Base-by-base conservation (phyloP, 2,797 vertebrate species). In the Malurus leucopterus region DNA sequence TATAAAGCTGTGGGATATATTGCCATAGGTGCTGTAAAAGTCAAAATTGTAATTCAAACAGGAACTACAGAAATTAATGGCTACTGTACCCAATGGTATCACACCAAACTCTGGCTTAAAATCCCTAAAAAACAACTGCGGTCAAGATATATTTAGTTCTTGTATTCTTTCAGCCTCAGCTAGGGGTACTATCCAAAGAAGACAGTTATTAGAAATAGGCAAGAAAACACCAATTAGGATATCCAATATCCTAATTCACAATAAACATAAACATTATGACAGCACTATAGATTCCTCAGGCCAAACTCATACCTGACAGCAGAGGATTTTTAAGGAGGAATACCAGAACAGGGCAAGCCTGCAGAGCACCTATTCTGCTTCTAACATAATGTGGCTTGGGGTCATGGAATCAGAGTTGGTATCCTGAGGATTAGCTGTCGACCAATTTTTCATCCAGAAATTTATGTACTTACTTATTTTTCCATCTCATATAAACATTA, bases 161-260 rank as follows among this genome's bases (percentile, higher is more conserved):
- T 73, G 8, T 4, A 61, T 38, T 30, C 41, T 76, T 57, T 53
- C 79, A 89, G 62, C 12, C 30, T 79, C 8, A 1, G 24, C 57
- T 73, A n/a, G 6, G 23, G 29, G 47, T 49, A 55, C 46, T 53
- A 24, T 46, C 50, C 71, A 78, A 86, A 71, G 43, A 34, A 57
- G 62, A 75, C 44, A 81, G 40, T 92, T 40, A 92, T 89, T 92
- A 95, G 68, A 91, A 2, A 59, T 20, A 84, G 32, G 59, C 36
- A 91, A 91, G 85, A 92, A 92, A 92, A 81, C 61, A 92, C 19
- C 70, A 89, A 72, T 87, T 73, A 91, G 40, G 30, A 67, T 72
- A 88, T 63, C 17, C 0, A 11, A 75, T 75, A 91, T 20, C 47
- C 54, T 46, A 46, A 63, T 89, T 77, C 9, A 3, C 76, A 87